Evolutionary conservation across 2,888 invertebrate genomes (phyloP), one percentile per base, ranked within the genome.

Genomic region (Ligdia adustata): DNA sequence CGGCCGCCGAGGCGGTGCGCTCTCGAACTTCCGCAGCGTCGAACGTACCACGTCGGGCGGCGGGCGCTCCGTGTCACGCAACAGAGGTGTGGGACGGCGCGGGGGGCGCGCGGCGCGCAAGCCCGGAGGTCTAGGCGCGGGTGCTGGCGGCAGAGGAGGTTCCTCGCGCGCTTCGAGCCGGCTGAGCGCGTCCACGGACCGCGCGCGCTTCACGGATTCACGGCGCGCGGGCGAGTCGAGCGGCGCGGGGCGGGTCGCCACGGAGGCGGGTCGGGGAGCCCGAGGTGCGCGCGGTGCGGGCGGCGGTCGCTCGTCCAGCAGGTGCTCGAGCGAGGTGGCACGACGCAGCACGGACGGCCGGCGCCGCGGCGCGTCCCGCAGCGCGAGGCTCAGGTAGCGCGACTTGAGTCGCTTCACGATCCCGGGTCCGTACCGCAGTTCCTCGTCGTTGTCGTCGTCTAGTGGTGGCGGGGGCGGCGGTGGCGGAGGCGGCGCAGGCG

Each of bases 1-100:
- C 53, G 87, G 72, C 13, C 92, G 88, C 1, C 92, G 89, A 58
- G 92, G 86, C 6, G 93, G 92, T 0, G 92, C 90, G 29, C 91
- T 91, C 77, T 98, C 97, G 83, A 97, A 98, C 69, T 97, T 94
- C 69, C 94, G 93, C 53, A 97, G 92, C 7, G 96, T 95, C 51
- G 96, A 94, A 66, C 95, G 96, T 49, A 98, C 98, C 58, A 97
- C 93, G 88, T 98, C 97, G 0, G 95, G 95, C 9, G 97, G 97
- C 1, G 98, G 98, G 88, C 91, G 61, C 93, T 91, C 65, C 92
- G 92, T 52, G 62, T 82, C 62, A 61, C 85, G 57, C 65, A 84
- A 56, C 28, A 95, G 72, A 93, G 96, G 65, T 32, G 72, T 65
- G 47, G 79, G 63, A 9, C 77, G 63, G 35, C 70, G 66, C 46